These are phyloP conservation scores for Molossus molossus DNA, from an alignment of 2,797 vertebrate genomes.

Conservation along the genomic window DNA sequence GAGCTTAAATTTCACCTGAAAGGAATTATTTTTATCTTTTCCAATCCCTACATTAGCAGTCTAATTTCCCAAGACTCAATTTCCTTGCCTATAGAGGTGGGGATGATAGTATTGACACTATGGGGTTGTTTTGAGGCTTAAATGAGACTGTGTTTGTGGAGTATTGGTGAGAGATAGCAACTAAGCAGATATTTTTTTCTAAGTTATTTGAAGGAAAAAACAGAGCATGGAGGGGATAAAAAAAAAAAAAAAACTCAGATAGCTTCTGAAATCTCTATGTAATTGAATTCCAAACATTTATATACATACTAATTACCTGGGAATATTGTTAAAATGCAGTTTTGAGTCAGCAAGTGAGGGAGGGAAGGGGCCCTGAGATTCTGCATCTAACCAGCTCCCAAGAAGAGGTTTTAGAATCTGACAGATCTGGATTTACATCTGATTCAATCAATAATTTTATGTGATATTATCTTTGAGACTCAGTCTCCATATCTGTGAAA, in stretches of 20 bases:
- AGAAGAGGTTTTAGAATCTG: neutral
- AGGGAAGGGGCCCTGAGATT: neutral
- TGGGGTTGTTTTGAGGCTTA: neutral
- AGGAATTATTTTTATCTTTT: neutral
- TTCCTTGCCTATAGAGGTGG: neutral
- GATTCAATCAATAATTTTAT: neutral
- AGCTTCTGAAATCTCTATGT: neutral
- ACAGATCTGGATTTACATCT: neutral
- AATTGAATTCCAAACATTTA: neutral
- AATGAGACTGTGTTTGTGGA: neutral
- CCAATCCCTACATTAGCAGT: neutral
- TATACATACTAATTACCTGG: neutral
- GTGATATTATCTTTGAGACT: neutral
- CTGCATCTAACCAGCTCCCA: neutral
- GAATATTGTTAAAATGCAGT: neutral
- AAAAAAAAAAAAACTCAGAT: neutral
- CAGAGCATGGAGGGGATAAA: too few relatives aligned
- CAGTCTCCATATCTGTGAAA: neutral
- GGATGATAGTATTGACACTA: neutral
- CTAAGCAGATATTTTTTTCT: neutral
- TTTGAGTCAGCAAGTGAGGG: neutral
- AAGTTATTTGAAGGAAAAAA: too few relatives aligned
- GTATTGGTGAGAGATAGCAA: neutral
- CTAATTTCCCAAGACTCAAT: neutral
- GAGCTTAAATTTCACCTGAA: conserved; percentile 27